phyloP scores from a whole-genome alignment of 2,113 vertebrate species.

The Seriola quinqueradiata region DNA sequence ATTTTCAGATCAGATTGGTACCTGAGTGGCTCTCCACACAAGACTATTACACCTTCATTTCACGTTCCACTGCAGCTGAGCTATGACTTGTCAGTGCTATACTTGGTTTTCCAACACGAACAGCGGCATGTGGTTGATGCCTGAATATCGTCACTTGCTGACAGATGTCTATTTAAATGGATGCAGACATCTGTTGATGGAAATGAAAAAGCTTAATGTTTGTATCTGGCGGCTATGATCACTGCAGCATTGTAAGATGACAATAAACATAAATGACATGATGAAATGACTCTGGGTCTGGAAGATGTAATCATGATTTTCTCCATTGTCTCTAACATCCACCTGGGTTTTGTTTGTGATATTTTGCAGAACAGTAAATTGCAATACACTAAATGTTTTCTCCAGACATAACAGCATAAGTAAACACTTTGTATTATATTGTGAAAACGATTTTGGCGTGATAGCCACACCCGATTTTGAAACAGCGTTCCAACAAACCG shows the following conservation, averaged over 20 bases:
- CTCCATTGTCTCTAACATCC: background rate
- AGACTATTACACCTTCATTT: background rate
- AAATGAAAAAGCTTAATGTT: background rate
- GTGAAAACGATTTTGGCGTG: background rate
- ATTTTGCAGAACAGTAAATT: background rate
- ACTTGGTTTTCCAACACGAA: background rate
- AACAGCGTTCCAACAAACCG: background rate
- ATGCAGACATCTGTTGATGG: background rate
- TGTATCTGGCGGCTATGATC: background rate
- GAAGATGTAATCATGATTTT: background rate
- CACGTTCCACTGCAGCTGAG: background rate
- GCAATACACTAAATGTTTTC: background rate
- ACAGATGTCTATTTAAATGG: slow-evolving; percentile 6
- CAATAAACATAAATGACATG: background rate
- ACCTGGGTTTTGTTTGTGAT: background rate
- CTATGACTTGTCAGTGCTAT: background rate
- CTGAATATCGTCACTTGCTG: background rate
- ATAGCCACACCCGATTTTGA: background rate
- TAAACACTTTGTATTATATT: background rate
- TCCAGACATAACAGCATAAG: background rate
- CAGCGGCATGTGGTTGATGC: background rate
- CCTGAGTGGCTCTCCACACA: background rate
- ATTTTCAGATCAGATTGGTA: background rate
- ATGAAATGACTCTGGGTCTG: background rate
- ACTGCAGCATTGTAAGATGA: background rate